phyloP scores from a whole-genome alignment of 2,113 vertebrate genomes.

The Nothoprocta pentlandii region DNA sequence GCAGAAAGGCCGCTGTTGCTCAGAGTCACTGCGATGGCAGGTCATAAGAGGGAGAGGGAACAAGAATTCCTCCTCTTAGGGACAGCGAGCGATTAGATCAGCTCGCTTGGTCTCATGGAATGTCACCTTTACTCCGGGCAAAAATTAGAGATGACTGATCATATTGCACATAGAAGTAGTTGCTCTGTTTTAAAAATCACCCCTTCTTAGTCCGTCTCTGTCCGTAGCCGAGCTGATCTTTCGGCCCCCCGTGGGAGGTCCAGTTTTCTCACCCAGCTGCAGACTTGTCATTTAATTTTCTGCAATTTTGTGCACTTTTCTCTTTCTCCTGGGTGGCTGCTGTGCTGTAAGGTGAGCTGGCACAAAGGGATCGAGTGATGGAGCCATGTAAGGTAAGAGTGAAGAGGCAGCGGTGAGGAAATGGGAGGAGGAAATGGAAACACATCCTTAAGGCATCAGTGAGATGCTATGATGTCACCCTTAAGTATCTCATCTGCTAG shows the following conservation, averaged over 20 bases:
- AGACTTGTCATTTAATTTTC: neutral
- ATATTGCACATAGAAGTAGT: neutral
- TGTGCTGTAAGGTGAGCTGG: neutral
- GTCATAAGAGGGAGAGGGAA: neutral
- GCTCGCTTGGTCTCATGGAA: neutral
- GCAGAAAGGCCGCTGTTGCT: neutral
- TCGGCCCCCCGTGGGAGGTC: neutral
- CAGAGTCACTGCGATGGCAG: neutral
- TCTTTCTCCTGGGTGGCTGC: neutral
- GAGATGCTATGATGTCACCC: fast-evolving
- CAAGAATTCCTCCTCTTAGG: neutral
- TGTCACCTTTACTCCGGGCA: neutral
- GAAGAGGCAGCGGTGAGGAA: neutral
- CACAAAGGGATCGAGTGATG: fast-evolving
- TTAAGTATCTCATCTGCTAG: neutral
- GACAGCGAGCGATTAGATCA: neutral
- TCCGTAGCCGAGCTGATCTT: neutral
- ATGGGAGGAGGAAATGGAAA: neutral
- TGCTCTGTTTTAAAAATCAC: neutral
- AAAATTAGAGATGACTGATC: neutral
- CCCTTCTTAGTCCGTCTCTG: neutral
- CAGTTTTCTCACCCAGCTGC: neutral
- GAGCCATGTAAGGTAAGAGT: neutral
- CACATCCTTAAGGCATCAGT: neutral
- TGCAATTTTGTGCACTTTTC: neutral